Conservation (phyloP, 2,113 vertebrate species). For the Okapia johnstoni region DNA sequence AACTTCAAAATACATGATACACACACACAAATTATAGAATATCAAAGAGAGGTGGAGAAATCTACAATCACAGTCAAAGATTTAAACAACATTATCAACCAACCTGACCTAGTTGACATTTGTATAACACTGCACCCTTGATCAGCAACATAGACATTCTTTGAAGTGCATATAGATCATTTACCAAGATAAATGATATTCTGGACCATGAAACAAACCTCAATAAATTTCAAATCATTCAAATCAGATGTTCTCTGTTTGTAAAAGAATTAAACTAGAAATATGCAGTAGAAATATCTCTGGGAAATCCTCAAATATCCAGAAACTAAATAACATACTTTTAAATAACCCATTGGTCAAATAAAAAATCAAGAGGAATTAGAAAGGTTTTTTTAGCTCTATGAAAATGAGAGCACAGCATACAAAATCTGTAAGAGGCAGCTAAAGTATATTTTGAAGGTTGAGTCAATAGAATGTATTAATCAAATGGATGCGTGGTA, state of each 20-base stretch:
- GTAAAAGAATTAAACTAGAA: not conserved
- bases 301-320: not conserved
- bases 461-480: not conserved
- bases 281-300: not conserved
- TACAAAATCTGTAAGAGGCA: not conserved
- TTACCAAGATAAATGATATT: not conserved
- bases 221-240: not conserved
- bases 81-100: not conserved
- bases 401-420: not conserved
- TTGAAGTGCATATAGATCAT: not conserved
- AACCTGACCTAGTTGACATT: not conserved
- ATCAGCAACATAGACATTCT: not conserved
- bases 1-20: not conserved
- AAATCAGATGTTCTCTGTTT: not conserved
- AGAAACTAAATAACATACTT: not conserved
- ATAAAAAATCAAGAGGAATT: not conserved
- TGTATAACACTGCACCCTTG: not conserved
- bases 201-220: not conserved
- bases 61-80: not conserved
- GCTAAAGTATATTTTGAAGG: not conserved
- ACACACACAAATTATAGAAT: not conserved
- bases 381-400: not conserved
- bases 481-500: not conserved
- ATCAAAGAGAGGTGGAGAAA: not conserved
- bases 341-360: not conserved